phyloP scores from a whole-genome alignment of 2,888 invertebrate genomes.

The Athalia circularis region DNA sequence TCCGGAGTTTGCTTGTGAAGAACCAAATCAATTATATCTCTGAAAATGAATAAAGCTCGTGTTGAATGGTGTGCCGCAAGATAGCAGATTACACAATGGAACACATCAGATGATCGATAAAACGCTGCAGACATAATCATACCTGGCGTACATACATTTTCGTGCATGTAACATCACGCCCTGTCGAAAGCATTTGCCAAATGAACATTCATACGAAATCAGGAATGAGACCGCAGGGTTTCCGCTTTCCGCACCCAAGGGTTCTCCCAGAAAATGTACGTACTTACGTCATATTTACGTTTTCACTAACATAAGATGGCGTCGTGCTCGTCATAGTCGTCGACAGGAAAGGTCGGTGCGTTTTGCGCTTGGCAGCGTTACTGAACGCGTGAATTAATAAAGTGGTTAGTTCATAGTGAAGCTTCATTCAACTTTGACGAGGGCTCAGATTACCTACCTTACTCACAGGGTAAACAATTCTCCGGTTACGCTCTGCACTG shows the following conservation, averaged over 20 bases:
- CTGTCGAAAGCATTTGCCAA: too few relatives aligned
- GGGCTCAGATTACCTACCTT: slow-evolving; percentile 21
- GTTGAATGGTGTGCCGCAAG: background rate
- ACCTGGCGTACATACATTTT: too few relatives aligned
- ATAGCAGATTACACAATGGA: too few relatives aligned
- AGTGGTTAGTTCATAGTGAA: slow-evolving; percentile 35
- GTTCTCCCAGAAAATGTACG: too few relatives aligned
- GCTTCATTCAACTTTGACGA: slow-evolving; percentile 38
- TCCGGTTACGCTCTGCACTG: background rate
- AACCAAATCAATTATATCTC: slow-evolving; percentile 17
- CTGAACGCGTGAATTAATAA: slow-evolving; percentile 30
- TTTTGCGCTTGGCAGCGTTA: background rate
- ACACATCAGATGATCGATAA: too few relatives aligned
- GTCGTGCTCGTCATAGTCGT: slow-evolving; percentile 4
- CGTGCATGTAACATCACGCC: too few relatives aligned
- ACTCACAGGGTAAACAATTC: slow-evolving; percentile 18
- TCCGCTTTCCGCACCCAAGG: too few relatives aligned
- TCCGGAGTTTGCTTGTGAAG: background rate
- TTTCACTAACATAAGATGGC: background rate
- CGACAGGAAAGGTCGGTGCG: background rate
- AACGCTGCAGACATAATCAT: too few relatives aligned
- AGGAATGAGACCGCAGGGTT: too few relatives aligned
- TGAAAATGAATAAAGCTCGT: background rate
- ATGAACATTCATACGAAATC: too few relatives aligned
- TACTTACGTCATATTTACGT: too few relatives aligned